Evolutionary conservation across 92 coral and sea anemone species (phyloP).

Genomic region (Porites evermanni): DNA sequence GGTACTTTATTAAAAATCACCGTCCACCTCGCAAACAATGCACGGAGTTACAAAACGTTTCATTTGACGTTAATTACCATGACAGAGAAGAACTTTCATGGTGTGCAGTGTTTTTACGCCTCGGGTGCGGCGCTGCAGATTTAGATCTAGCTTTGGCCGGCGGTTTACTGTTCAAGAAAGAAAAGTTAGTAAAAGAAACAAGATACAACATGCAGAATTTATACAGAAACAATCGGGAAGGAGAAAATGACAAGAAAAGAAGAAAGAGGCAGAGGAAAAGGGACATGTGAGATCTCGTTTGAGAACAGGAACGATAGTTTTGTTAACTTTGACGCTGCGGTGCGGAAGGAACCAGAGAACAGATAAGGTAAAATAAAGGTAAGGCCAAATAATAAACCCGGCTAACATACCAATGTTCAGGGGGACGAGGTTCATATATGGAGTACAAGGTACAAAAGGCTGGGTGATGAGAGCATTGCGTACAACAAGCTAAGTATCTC

Average conservation of each 20-base stretch:
- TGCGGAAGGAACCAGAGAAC: background rate
- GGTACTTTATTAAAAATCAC: too few relatives aligned
- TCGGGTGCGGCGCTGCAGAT: slow-evolving; percentile 59
- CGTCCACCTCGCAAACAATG: too few relatives aligned
- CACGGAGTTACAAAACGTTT: too few relatives aligned
- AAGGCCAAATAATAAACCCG: too few relatives aligned
- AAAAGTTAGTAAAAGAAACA: background rate
- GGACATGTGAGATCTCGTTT: background rate
- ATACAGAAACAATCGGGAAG: too few relatives aligned
- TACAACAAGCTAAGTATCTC: too few relatives aligned
- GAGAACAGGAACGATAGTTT: background rate
- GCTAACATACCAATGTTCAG: too few relatives aligned
- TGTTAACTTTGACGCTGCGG: background rate
- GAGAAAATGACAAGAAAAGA: too few relatives aligned
- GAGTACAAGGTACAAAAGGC: too few relatives aligned
- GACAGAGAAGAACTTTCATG: background rate
- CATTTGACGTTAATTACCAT: background rate
- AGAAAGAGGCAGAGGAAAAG: background rate
- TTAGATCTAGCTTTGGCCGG: slow-evolving; percentile 31
- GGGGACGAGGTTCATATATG: too few relatives aligned
- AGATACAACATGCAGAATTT: background rate
- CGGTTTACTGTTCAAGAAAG: background rate
- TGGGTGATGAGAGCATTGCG: too few relatives aligned
- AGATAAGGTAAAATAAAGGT: background rate
- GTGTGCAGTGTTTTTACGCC: slow-evolving; percentile 20